phyloP scores from a whole-genome alignment of 35 echinoderm and acorn worm genomes.

The Holothuria glaberrima region DNA sequence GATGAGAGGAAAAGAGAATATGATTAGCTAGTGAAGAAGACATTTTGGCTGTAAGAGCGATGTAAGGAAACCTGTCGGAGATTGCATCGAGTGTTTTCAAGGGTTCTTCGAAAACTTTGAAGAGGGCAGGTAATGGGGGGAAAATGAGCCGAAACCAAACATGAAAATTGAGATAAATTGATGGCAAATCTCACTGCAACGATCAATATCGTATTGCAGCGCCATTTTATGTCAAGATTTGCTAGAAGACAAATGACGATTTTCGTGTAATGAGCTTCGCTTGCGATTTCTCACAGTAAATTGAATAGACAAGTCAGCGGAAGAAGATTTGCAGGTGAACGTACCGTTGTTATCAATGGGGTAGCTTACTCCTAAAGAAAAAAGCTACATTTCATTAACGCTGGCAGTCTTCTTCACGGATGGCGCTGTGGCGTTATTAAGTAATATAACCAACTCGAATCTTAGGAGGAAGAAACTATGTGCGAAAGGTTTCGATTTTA shows the following conservation, averaged over 20 bases:
- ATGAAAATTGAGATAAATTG: slow-evolving; percentile 53
- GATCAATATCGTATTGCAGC: slow-evolving; percentile 32
- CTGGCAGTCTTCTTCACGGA: too few relatives aligned
- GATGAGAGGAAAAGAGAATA: slow-evolving; percentile 29
- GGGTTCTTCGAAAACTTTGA: slow-evolving; percentile 15
- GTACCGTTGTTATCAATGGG: too few relatives aligned
- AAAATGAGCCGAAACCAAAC: slow-evolving; percentile 52
- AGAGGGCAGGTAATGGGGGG: slow-evolving; percentile 50
- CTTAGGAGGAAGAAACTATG: too few relatives aligned
- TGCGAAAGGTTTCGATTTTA: too few relatives aligned
- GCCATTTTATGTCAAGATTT: slow-evolving; percentile 44
- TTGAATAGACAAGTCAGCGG: not conserved
- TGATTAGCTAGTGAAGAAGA: slow-evolving; percentile 33
- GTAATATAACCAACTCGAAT: too few relatives aligned
- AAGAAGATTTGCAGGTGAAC: too few relatives aligned
- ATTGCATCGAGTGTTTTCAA: slow-evolving; percentile 26
- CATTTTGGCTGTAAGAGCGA: slow-evolving; percentile 41
- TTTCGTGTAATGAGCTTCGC: slow-evolving; percentile 21
- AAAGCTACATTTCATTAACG: too few relatives aligned
- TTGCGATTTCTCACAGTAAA: slow-evolving; percentile 30
- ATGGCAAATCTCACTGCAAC: slow-evolving; percentile 22
- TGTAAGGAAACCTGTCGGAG: slow-evolving; percentile 45
- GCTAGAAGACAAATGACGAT: slow-evolving; percentile 39
- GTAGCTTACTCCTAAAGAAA: too few relatives aligned
- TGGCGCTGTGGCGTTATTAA: too few relatives aligned